Conservation (phyloP, 2,888 invertebrate species). For the Agrenia bidenticulata region DNA sequence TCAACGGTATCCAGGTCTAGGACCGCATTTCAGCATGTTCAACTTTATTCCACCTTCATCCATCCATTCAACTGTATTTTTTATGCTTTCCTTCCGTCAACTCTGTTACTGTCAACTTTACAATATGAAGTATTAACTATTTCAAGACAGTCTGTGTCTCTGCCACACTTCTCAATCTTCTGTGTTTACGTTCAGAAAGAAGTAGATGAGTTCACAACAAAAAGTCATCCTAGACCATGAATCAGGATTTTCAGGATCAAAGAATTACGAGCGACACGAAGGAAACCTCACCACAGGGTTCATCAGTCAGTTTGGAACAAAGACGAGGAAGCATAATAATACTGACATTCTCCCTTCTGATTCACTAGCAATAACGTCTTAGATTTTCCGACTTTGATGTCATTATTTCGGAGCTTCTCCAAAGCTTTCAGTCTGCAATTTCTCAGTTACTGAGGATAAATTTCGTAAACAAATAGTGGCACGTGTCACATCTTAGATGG, state of each 20-base stretch:
- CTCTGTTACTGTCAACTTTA: not conserved
- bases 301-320: not conserved
- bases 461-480: no score
- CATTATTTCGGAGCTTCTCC: no score
- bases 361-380: no score
- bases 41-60: not conserved
- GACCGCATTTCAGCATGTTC: slow-evolving; percentile 4
- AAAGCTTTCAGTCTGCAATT: no score
- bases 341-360: not conserved
- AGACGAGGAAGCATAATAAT: not conserved
- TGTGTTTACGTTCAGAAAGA: not conserved
- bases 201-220: slow-evolving; percentile 4
- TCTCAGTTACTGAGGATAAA: no score
- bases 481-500: no score
- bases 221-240: not conserved
- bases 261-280: not conserved
- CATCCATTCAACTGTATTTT: not conserved
- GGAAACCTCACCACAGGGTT: slow-evolving; percentile 2
- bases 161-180: not conserved
- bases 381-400: not conserved
- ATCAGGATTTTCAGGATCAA: slow-evolving; percentile 6
- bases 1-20: not conserved
- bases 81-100: not conserved
- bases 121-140: not conserved
- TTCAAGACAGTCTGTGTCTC: no score